A percentile compares a stretch with the other conserved stretches of the same genome.
Evolutionary conservation across 2,888 invertebrate species (phyloP).

Genomic region (Cecidostiba fungosa): DNA sequence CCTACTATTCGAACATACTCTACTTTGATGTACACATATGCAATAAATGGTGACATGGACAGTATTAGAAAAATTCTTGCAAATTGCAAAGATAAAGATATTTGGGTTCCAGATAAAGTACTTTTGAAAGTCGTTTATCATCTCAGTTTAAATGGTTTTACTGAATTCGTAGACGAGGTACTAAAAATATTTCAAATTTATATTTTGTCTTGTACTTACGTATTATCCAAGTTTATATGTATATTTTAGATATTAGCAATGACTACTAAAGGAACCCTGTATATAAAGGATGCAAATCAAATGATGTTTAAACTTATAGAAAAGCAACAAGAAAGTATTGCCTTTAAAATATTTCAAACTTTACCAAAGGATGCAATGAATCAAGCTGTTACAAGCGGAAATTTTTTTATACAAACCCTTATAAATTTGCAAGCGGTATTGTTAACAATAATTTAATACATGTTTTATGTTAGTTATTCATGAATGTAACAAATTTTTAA

Average conservation of each 20-base stretch:
- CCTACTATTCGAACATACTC: slow-evolving; percentile 90
- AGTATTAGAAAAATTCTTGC: slow-evolving; percentile 83
- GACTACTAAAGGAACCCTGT: neutral
- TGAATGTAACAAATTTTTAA: neutral
- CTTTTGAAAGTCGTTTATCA: slow-evolving; percentile 87
- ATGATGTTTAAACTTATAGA: slow-evolving; percentile 35
- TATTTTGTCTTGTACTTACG: neutral
- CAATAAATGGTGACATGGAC: slow-evolving; percentile 87
- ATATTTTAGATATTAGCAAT: slow-evolving; percentile 30
- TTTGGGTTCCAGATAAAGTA: slow-evolving; percentile 87
- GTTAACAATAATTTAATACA: neutral
- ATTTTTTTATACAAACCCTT: slow-evolving; percentile 28
- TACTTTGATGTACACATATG: slow-evolving; percentile 89
- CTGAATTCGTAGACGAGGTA: slow-evolving; percentile 83
- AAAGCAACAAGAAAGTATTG: slow-evolving; percentile 23
- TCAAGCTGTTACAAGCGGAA: neutral
- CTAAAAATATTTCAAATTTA: neutral
- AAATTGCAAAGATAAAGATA: slow-evolving; percentile 85
- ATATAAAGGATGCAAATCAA: slow-evolving; percentile 24
- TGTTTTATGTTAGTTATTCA: neutral
- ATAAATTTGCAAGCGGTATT: slow-evolving; percentile 27
- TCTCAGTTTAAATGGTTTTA: slow-evolving; percentile 85
- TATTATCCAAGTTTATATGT: neutral
- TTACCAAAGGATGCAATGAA: neutral
- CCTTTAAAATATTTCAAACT: slow-evolving; percentile 41